Percentiles rank a stretch among this genome's conserved stretches.
phyloP scores from a whole-genome alignment of 2,113 vertebrate species.

The Eudyptes chrysolophus region DNA sequence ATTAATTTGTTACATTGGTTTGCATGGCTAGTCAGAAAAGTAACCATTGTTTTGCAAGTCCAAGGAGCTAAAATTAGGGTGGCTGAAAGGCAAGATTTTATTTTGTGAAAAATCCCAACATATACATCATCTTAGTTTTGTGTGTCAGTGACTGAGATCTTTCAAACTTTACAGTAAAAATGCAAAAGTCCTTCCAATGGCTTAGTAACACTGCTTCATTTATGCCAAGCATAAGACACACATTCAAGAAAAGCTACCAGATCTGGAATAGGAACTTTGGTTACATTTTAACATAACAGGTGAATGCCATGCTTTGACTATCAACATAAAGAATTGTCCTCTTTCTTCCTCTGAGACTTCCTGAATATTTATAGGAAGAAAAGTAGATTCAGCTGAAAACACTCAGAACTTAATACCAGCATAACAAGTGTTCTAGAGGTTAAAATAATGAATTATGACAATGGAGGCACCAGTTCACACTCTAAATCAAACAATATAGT shows the following conservation, averaged over 20 bases:
- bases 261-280: not conserved
- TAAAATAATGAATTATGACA: not conserved
- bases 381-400: not conserved
- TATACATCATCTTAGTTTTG: fast-evolving
- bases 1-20: not conserved
- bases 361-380: not conserved
- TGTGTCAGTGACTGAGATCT: not conserved
- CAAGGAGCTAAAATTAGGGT: not conserved
- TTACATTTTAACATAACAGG: not conserved
- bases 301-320: not conserved
- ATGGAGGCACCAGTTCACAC: not conserved
- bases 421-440: not conserved
- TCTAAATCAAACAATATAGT: not conserved
- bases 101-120: not conserved
- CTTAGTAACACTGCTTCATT: not conserved
- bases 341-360: not conserved
- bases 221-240: fast-evolving
- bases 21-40: not conserved
- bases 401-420: not conserved
- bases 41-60: not conserved
- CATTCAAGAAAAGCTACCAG: not conserved
- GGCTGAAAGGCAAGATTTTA: not conserved
- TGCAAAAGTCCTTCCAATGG: fast-evolving
- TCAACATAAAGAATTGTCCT: not conserved
- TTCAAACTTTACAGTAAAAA: not conserved